Evolutionary conservation across 2,888 invertebrate genomes (phyloP), one percentile per base, ranked within the genome.

Genomic region (Nomada flava): DNA sequence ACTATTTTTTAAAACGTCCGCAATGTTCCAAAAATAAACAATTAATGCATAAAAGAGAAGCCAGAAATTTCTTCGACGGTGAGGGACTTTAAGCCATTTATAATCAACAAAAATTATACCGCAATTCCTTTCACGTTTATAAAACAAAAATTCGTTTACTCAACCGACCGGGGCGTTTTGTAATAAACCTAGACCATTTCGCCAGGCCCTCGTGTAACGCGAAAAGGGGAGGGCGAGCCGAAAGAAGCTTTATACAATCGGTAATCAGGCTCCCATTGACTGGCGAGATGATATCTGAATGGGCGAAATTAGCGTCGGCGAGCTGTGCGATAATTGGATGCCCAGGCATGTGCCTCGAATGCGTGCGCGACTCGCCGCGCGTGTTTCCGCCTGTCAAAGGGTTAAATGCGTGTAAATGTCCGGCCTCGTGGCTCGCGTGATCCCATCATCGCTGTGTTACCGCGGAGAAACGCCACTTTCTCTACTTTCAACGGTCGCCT

Each of bases 201-300:
- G 36, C 26, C 23, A 23, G 26, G 13, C 20, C 4, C 23, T 57
- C 13, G 7, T 11, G 57, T 23, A 23, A 13, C 9, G 57, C 23
- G 42, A 52, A 23, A 72, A 15, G 67, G 78, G 75, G 62, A 55
- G 50, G 73, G 59, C 60, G 63, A 72, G 75, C 55, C 62, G 74
- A 79, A 88, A 83, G 83, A 79, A 79, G 79, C 65, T 85, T 87
- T 87, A 85, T 86, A 91, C 89, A 91, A 90, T 90, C 89, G 89
- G 89, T 90, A 91, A 91, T 91, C 90, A 90, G 87, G 85, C 82
- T 76, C 73, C 89, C 88, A 91, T 91, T 91, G 91, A 91, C 87
- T 88, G 86, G 84, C 88, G 89, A 88, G 89, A 91, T 91, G 90
- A 91, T 91, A 91, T 90, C 89, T 90, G 91, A 91, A 91, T 91